Evolutionary conservation across 2,797 vertebrate species (phyloP).

Genomic region (Sebastiscus albofasciatus): DNA sequence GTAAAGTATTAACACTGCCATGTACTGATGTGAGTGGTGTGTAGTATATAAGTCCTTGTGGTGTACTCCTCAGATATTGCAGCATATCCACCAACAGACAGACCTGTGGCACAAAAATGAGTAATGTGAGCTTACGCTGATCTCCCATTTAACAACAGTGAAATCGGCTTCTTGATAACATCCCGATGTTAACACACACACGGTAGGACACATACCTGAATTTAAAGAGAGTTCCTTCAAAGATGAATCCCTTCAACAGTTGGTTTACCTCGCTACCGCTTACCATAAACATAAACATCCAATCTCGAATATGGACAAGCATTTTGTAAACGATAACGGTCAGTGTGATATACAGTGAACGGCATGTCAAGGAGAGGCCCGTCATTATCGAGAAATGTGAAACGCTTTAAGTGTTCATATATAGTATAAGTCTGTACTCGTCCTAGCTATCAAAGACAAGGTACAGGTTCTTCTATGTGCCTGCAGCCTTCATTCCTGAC

Average conservation of each 20-base stretch:
- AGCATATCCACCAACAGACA: conserved; percentile 34
- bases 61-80: conserved; percentile 34
- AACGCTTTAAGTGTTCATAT: conserved; percentile 23
- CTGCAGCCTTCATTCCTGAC: conserved; percentile 57
- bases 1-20: conserved; percentile 55
- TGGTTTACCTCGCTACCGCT: conserved; percentile 2
- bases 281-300: conserved; percentile 20
- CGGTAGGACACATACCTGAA: background rate
- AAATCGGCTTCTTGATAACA: conserved; percentile 14
- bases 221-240: background rate
- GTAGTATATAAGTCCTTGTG: conserved; percentile 28
- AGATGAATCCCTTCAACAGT: background rate
- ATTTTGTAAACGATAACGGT: conserved; percentile 60
- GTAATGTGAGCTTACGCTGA: background rate
- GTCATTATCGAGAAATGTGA: conserved; percentile 23
- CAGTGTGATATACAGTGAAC: conserved; percentile 53
- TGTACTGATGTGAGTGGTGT: conserved; percentile 16
- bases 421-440: background rate
- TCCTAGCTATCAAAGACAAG: conserved; percentile 16
- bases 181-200: conserved; percentile 14
- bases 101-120: conserved; percentile 54
- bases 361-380: conserved; percentile 45
- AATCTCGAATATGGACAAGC: conserved; percentile 23
- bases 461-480: conserved; percentile 20
- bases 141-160: conserved; percentile 5